Evolutionary conservation across 1,140 invertebrate species (phyloP).

Genomic region (Drosophila kanapiae): DNA sequence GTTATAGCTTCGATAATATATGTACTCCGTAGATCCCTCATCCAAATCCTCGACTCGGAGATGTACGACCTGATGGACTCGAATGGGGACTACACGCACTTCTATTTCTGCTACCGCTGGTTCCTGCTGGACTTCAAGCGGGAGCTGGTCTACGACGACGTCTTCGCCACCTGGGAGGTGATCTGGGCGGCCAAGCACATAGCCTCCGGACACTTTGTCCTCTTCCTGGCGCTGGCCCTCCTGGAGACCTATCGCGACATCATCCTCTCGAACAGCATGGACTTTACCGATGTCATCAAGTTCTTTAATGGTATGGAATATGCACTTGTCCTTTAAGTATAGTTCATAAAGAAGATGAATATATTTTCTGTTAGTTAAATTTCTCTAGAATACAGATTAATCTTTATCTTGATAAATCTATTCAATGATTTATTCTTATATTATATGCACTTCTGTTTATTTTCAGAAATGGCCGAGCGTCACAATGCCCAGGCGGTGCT

Average conservation of each 20-base stretch:
- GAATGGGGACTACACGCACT: conserved; percentile 98
- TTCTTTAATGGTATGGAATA: conserved; percentile 88
- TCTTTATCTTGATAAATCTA: too few species aligned
- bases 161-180: conserved; percentile 97
- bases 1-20: too few species aligned
- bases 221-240: conserved; percentile 96
- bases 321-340: too few species aligned
- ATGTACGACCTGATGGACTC: conserved; percentile 97
- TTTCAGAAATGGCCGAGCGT: conserved; percentile 96
- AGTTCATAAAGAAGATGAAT: background rate
- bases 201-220: conserved; percentile 94
- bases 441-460: background rate
- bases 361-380: too few species aligned
- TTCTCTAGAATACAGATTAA: too few species aligned
- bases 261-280: conserved; percentile 93
- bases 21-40: conserved; percentile 87
- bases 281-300: conserved; percentile 98
- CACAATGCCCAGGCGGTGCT: conserved; percentile 94
- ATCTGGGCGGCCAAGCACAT: conserved; percentile 97
- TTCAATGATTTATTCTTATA: background rate
- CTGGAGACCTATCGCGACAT: conserved; percentile 97
- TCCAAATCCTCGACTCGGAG: conserved; percentile 96
- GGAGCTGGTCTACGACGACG: conserved; percentile 96
- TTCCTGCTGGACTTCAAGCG: conserved; percentile 90
- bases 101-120: conserved; percentile 99